Base-by-base conservation (phyloP, 2,797 vertebrate species). In the Enteromius anoplus region DNA sequence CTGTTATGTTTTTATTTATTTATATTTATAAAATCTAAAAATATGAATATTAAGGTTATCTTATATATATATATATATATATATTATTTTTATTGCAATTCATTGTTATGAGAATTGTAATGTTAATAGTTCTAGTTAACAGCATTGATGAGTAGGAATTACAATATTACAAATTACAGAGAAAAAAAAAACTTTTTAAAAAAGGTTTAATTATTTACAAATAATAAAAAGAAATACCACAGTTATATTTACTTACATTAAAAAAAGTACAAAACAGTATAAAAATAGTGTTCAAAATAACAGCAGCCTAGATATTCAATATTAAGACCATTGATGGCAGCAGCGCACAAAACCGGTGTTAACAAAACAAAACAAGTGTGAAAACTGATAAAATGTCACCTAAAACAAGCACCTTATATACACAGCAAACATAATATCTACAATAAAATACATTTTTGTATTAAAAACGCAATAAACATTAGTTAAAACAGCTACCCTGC, bases 221-320 rank as follows among this genome's bases (percentile, higher is more conserved):
- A 72, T 42, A 32, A 45, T 40, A 66, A 2, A 11, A 32, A 51
- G 64, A 68, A 17, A 49, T 21, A n/a, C 34, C 37, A 70, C 53
- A 71, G 10, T 40, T 49, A n/a, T 23, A 72, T 62, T 42, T 71
- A 71, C 34, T 23, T 23, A 73, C n/a, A 47, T 60, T 17, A 64
- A 55, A 55, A 55, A 60, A 32, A 69, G 76, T 53, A 80, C 58
- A 79, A 79, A 78, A 62, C n/a, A 72, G 58, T 80, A 66, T 66
- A 21, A 71, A 78, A 68, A 58, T 58, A 79, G 32, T 51, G 0
- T 6, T 70, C 62, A 40, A 84, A 69, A 85, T 26, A 86, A 82
- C 73, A 83, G 81, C 81, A 77, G 81, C 65, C 73, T 19, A 70
- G 64, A 83, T 76, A 77, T 76, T 76, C 23, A 69, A 77, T 45